These are phyloP conservation scores for Anhinga anhinga DNA, from an alignment of 2,113 vertebrate genomes.

Conservation along the genomic window DNA sequence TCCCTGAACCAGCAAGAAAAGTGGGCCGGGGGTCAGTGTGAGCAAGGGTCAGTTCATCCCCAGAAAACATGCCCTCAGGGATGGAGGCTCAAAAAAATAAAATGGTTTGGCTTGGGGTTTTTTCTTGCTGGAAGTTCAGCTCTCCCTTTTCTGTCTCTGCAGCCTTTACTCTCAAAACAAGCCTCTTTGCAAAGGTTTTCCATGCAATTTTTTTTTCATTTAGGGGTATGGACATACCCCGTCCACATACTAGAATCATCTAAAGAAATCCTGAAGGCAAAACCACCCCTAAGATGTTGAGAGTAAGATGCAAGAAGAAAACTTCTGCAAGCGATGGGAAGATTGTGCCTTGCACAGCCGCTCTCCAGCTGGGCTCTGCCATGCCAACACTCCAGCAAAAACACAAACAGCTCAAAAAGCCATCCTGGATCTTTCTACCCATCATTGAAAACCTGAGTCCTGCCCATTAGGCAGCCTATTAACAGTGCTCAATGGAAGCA, in stretches of 20 bases:
- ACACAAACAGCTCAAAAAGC: neutral
- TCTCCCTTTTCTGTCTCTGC: neutral
- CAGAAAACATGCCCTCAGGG: neutral
- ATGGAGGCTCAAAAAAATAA: neutral
- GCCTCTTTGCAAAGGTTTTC: neutral
- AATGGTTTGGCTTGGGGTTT: rapidly evolving
- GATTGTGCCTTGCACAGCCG: neutral
- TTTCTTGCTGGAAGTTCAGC: neutral
- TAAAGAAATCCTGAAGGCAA: neutral
- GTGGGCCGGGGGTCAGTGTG: rapidly evolving
- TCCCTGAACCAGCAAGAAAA: neutral
- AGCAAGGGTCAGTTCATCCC: neutral
- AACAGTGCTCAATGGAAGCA: neutral
- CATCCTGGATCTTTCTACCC: neutral
- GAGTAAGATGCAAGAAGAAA: neutral
- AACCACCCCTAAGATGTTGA: neutral
- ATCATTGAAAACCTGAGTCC: neutral
- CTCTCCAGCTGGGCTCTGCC: neutral
- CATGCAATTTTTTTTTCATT: neutral
- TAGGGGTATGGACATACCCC: neutral
- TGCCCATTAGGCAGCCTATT: constrained; percentile 12
- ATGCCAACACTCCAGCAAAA: neutral
- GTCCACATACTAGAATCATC: neutral
- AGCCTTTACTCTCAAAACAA: neutral
- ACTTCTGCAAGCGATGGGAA: neutral